A percentile compares a stretch with the other conserved stretches of the same genome.
Evolutionary conservation across 2,113 vertebrate species (phyloP).

Genomic region (Accipiter cooperii): DNA sequence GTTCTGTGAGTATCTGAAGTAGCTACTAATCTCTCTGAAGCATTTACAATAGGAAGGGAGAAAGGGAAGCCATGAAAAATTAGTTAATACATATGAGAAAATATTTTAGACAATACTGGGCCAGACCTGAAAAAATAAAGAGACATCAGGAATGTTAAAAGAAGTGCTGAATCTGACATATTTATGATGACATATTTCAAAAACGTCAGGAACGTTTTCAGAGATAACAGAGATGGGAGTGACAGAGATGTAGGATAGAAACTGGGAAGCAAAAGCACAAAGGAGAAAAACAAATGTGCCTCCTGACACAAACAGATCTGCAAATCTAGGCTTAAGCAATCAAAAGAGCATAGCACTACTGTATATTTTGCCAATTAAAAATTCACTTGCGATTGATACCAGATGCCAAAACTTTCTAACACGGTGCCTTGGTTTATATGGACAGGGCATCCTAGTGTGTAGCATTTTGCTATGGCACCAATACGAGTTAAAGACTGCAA

Average conservation of each 20-base stretch:
- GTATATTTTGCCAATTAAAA: neutral
- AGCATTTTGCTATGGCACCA: neutral
- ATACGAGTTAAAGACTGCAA: neutral
- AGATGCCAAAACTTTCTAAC: neutral
- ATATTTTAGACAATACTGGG: neutral
- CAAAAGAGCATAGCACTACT: neutral
- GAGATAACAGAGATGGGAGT: neutral
- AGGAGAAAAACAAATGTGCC: neutral
- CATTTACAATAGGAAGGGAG: neutral
- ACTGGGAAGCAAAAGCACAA: neutral
- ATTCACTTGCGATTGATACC: neutral
- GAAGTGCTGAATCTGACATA: neutral
- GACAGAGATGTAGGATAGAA: neutral
- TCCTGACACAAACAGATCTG: neutral
- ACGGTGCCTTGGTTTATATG: neutral
- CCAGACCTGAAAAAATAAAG: neutral
- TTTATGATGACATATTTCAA: neutral
- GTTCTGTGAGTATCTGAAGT: neutral
- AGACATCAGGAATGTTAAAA: neutral
- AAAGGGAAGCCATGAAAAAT: neutral
- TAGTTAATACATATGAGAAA: neutral
- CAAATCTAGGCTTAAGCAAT: neutral
- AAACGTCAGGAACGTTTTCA: neutral
- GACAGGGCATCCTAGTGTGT: neutral
- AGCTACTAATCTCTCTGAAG: neutral